phyloP scores from a whole-genome alignment of 2,888 invertebrate genomes.

The Aphrophora alni region DNA sequence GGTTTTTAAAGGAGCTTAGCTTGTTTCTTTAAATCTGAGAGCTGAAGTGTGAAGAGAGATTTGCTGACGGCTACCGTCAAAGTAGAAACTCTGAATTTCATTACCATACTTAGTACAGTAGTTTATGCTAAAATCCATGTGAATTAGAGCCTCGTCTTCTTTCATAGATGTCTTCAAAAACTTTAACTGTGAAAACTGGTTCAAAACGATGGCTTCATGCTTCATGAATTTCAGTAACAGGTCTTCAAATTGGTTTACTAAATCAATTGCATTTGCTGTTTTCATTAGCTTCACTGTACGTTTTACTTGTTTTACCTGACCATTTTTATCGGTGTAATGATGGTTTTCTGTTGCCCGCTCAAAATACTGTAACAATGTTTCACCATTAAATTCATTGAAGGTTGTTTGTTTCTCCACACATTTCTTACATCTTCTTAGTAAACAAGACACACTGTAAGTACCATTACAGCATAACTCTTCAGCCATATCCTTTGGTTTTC shows the following conservation, averaged over 20 bases:
- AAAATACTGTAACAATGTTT: background rate
- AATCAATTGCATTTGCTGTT: background rate
- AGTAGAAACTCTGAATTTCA: slow-evolving; percentile 7
- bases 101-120: background rate
- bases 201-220: slow-evolving; percentile 6
- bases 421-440: background rate
- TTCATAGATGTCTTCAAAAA: background rate
- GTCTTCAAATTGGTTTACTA: background rate
- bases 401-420: slow-evolving; percentile 6
- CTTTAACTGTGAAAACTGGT: slow-evolving; percentile 4
- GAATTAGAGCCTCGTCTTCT: slow-evolving; percentile 17
- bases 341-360: background rate
- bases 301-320: background rate
- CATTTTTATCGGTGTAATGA: slow-evolving; percentile 9
- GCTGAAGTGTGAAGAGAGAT: slow-evolving; percentile 9
- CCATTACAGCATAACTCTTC: slow-evolving; percentile 12
- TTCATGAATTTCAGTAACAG: slow-evolving; percentile 2
- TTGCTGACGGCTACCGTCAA: slow-evolving; percentile 13
- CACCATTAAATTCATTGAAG: slow-evolving; percentile 14
- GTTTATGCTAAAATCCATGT: slow-evolving; percentile 10
- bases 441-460: slow-evolving; percentile 7
- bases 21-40: slow-evolving; percentile 17
- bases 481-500: slow-evolving; percentile 7
- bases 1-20: slow-evolving; percentile 11
- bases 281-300: background rate